A percentile compares a stretch with the other conserved stretches of the same genome.
These are phyloP conservation scores for Dermolepida albohirtum DNA, from an alignment of 2,888 invertebrate species.

Conservation along the genomic window DNA sequence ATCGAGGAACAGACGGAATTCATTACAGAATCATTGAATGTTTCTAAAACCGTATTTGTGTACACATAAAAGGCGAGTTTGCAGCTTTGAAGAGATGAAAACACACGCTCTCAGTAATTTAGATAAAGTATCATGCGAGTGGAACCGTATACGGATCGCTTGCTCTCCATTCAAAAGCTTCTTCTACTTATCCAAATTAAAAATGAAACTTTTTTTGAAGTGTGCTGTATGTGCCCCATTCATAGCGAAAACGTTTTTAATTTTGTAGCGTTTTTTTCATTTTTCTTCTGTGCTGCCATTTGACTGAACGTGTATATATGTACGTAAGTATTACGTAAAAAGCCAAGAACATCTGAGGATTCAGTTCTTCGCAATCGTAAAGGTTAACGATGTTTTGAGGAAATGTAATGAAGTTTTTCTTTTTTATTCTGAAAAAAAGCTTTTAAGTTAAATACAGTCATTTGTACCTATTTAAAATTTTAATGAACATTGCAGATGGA, in stretches of 20 bases:
- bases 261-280: constrained; percentile 21
- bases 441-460: constrained; percentile 23
- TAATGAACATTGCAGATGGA: constrained; percentile 8
- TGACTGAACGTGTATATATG: constrained; percentile 7
- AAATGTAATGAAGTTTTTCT: constrained; percentile 31
- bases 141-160: constrained; percentile 45
- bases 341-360: constrained; percentile 34
- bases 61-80: constrained; percentile 49
- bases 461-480: neutral
- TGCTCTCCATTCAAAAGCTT: constrained; percentile 46
- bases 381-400: constrained; percentile 28
- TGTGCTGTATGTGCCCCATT: constrained; percentile 26
- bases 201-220: constrained; percentile 41
- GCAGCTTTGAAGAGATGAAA: constrained; percentile 50
- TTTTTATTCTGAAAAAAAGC: neutral
- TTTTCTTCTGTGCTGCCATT: constrained; percentile 17
- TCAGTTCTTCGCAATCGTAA: constrained; percentile 16
- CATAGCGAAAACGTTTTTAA: constrained; percentile 38
- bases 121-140: constrained; percentile 50
- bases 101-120: constrained; percentile 51
- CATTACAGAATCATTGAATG: constrained; percentile 48
- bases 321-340: constrained; percentile 30
- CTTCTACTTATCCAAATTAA: constrained; percentile 51
- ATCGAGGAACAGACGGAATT: constrained; percentile 37
- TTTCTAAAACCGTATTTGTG: constrained; percentile 49